A percentile compares a stretch with the other conserved stretches of the same genome.
Conservation (phyloP, 2,888 invertebrate species). For the Diarsia rubi region DNA sequence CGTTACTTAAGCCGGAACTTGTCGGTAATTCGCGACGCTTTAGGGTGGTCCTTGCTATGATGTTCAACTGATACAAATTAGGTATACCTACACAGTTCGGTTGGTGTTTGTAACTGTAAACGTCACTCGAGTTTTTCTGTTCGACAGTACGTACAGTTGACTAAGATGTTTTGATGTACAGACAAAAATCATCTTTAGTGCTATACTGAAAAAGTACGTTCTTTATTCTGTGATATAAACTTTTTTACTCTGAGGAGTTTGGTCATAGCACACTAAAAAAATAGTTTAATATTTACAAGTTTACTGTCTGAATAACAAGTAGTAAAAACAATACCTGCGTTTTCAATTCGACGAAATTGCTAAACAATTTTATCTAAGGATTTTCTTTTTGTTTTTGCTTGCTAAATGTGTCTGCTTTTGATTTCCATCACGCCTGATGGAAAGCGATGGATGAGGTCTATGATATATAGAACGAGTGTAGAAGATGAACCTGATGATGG, state of each 20-base stretch:
- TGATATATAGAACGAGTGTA: too few relatives aligned
- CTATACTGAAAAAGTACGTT: not conserved
- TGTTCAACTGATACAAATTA: slow-evolving; percentile 22
- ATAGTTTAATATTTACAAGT: not conserved
- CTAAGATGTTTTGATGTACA: not conserved
- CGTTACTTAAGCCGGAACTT: slow-evolving; percentile 42
- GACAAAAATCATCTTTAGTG: not conserved
- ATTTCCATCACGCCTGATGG: too few relatives aligned
- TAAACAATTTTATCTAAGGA: too few relatives aligned
- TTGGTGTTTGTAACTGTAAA: slow-evolving; percentile 19
- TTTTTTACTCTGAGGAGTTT: not conserved
- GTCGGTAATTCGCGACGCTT: slow-evolving; percentile 31
- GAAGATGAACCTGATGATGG: too few relatives aligned
- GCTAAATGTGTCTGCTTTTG: too few relatives aligned
- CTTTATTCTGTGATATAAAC: not conserved
- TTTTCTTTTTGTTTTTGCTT: too few relatives aligned
- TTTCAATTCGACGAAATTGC: not conserved
- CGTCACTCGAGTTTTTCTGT: not conserved
- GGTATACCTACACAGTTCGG: slow-evolving; percentile 1
- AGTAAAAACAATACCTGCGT: not conserved
- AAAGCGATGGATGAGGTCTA: too few relatives aligned
- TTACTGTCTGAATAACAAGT: not conserved
- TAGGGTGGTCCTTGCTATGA: slow-evolving; percentile 36
- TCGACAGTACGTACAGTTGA: not conserved
- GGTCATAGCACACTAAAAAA: not conserved